phyloP scores from a whole-genome alignment of 2,113 vertebrate genomes.

The Sarotherodon lohbergeri region DNA sequence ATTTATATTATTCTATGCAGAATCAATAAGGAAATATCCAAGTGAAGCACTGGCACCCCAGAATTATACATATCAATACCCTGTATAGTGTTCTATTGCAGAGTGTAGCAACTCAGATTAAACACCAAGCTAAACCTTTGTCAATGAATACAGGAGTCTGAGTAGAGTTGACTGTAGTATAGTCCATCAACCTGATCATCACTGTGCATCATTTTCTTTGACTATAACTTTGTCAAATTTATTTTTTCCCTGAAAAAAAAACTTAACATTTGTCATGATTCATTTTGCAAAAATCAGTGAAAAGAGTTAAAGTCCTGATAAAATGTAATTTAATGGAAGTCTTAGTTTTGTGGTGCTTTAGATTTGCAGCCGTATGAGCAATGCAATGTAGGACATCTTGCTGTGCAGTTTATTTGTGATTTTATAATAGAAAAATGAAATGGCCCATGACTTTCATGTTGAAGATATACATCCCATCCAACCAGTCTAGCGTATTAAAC shows the following conservation, averaged over 20 bases:
- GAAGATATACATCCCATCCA: background rate
- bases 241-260: background rate
- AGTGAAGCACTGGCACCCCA: background rate
- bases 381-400: background rate
- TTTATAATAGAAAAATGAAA: constrained; percentile 3
- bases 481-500: background rate
- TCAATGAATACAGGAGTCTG: background rate
- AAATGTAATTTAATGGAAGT: background rate
- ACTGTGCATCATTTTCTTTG: background rate
- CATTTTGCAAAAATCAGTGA: background rate
- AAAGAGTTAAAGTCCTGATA: background rate
- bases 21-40: background rate
- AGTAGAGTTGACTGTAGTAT: background rate
- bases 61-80: background rate
- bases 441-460: constrained; percentile 22
- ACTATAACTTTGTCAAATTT: background rate
- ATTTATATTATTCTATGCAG: background rate
- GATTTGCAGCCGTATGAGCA: background rate
- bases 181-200: background rate
- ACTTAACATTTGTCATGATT: background rate
- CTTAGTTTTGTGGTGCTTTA: background rate
- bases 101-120: background rate
- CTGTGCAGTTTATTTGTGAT: background rate
- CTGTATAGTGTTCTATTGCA: background rate
- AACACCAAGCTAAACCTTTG: background rate